These are phyloP conservation scores for Sorex fumeus DNA, from an alignment of 2,113 vertebrate genomes.

Conservation along the genomic window DNA sequence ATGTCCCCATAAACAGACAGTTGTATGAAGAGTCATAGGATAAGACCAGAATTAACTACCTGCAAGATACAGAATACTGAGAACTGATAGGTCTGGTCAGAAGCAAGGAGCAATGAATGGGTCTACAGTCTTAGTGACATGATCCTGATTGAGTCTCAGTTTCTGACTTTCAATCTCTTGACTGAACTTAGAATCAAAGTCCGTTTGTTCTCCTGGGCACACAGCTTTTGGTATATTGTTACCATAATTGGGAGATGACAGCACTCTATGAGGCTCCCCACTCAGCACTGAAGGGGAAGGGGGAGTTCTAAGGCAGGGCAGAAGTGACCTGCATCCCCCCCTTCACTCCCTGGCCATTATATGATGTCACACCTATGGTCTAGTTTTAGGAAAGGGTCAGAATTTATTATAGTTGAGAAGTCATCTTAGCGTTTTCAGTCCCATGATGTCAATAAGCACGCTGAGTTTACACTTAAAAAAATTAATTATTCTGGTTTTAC, in stretches of 20 bases:
- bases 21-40: not conserved
- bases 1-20: not conserved
- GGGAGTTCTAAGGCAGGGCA: not conserved
- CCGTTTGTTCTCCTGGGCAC: not conserved
- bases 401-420: constrained; percentile 12
- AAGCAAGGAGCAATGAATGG: not conserved
- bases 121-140: rapidly evolving
- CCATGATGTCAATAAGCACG: constrained; percentile 1
- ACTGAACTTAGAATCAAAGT: not conserved
- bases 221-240: not conserved
- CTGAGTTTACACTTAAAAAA: constrained; percentile 29
- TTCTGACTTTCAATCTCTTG: not conserved
- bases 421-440: constrained; percentile 36
- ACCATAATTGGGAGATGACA: rapidly evolving
- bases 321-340: not conserved
- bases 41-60: rapidly evolving
- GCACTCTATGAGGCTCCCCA: rapidly evolving
- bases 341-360: not conserved
- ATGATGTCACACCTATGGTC: not conserved
- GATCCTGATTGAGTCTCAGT: not conserved
- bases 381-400: not conserved
- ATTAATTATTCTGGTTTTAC: constrained; percentile 16
- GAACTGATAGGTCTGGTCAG: not conserved
- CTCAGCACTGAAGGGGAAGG: not conserved
- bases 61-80: too few relatives aligned